Conservation (phyloP, 2,113 vertebrate species). For the Oryzias javanicus region DNA sequence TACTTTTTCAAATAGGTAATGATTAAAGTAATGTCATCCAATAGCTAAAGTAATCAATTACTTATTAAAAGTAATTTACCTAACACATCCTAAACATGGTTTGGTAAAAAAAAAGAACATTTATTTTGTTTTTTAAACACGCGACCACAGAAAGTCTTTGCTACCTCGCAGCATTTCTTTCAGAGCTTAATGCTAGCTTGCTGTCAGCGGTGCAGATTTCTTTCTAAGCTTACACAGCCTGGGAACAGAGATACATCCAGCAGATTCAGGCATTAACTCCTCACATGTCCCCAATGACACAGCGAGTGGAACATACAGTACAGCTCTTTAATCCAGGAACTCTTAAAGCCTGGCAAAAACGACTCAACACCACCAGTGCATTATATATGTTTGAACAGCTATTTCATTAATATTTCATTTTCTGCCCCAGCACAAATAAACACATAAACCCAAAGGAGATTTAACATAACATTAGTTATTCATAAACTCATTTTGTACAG, state of each 20-base stretch:
- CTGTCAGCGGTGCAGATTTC: conserved; percentile 28
- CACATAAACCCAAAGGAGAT: conserved; percentile 42
- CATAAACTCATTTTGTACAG: conserved; percentile 49
- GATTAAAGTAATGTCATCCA: no score
- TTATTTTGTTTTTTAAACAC: neutral
- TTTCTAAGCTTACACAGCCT: conserved; percentile 44
- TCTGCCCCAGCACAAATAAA: conserved; percentile 49
- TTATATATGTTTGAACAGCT: conserved; percentile 39
- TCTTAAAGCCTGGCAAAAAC: conserved; percentile 9
- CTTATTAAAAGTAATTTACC: no score
- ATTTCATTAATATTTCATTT: conserved; percentile 61
- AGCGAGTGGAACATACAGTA: conserved; percentile 5
- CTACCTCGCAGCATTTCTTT: neutral
- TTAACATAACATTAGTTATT: conserved; percentile 63
- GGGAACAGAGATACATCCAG: conserved; percentile 2
- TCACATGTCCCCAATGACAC: conserved; percentile 13
- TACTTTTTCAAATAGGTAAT: no score
- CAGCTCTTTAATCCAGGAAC: neutral
- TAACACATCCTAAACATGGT: no score
- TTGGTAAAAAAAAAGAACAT: no score
- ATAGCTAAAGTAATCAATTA: no score
- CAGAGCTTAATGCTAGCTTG: conserved; percentile 10
- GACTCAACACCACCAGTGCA: conserved; percentile 33
- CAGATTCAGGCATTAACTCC: conserved; percentile 3
- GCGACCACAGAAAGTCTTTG: neutral